These are phyloP conservation scores for Sarcophilus harrisii DNA, from an alignment of 2,797 vertebrate species.

Conservation along the genomic window DNA sequence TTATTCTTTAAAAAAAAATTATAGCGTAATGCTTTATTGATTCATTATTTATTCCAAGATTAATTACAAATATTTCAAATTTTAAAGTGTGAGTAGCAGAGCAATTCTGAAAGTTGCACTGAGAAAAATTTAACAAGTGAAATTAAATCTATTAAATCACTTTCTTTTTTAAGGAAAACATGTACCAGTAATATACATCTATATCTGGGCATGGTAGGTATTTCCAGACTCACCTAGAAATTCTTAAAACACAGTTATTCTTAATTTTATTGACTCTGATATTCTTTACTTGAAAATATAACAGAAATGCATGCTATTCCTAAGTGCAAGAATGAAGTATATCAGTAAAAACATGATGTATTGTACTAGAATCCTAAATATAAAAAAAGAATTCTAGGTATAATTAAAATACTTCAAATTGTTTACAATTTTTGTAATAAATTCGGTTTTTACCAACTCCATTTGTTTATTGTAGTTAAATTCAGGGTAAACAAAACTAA, in stretches of 20 bases:
- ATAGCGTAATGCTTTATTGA: not conserved
- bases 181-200: not conserved
- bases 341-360: not conserved
- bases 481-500: not conserved
- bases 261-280: not conserved
- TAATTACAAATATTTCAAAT: too few relatives aligned
- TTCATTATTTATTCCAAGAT: too few relatives aligned
- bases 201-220: not conserved
- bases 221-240: not conserved
- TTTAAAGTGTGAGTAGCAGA: too few relatives aligned
- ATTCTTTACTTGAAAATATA: not conserved
- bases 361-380: not conserved
- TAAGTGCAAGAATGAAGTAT: not conserved
- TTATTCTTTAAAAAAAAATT: not conserved
- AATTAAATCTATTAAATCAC: not conserved
- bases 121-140: not conserved
- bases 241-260: not conserved
- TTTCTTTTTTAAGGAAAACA: not conserved
- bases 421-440: not conserved
- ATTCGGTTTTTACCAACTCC: not conserved
- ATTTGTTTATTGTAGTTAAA: not conserved
- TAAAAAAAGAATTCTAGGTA: not conserved
- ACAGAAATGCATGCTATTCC: not conserved
- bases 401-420: slow-evolving; percentile 1
- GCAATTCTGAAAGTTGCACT: not conserved